Base-by-base conservation (phyloP, 2,797 vertebrate species). In the Notoglanidium macrostoma region DNA sequence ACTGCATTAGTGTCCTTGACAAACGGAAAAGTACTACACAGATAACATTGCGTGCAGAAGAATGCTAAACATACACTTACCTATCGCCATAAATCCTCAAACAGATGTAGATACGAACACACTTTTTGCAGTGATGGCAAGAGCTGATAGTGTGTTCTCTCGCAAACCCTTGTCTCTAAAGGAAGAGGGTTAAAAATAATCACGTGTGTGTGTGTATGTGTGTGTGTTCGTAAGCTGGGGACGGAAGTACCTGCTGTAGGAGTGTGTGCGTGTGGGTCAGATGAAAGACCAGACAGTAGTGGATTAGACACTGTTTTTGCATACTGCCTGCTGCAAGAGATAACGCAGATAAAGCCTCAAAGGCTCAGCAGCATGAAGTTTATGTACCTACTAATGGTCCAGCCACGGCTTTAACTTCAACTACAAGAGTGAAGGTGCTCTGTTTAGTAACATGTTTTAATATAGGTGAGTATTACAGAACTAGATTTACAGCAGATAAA, bases 141-240 rank as follows among this genome's bases (percentile, higher is more conserved):
- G 70, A 54, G 73, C 86, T 74, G 89, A 90, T 89, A 87, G 40
- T 49, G 57, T 86, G 88, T 70, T 88, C 85, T 78, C 55, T 83
- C 29, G 68, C 65, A 26, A 77, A 83, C 86, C 90, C 87, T 89
- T 88, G 90, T 91, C 89, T 91, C 78, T 89, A 86, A 87, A 84
- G 92, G 90, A 92, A 92, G 85, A 44, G 70, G 51, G 80, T 86
- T 89, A 90, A 91, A 92, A 90, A 92, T 92, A 92, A 40, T 85
- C 40, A 49, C 32, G 14, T 51, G 73, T 80, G 86, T 87, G 40
- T 51, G 83, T 63, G 83, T 77, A 68, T 67, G 65, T n/a, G 61
- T 79, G 51, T 8, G 15, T 29, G 23, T 63, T 85, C 86, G 59
- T 81, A 57, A 82, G 82, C 63, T 80, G 40, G 73, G 63, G 40